These are phyloP conservation scores for Scaptomyza polygonia DNA, from an alignment of 2,888 invertebrate species.

Conservation along the genomic window DNA sequence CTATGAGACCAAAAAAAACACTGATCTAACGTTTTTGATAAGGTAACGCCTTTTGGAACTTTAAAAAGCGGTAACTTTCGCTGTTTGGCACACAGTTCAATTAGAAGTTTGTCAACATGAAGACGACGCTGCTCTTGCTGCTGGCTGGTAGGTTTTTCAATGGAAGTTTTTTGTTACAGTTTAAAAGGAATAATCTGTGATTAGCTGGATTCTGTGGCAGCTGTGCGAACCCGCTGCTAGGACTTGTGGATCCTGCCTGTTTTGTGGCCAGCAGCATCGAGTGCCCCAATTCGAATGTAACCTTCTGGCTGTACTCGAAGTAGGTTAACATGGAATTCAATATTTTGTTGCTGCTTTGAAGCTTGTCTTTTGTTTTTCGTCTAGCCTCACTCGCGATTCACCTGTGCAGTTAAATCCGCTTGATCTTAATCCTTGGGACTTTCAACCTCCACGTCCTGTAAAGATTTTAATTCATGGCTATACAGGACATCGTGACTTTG, in stretches of 20 bases:
- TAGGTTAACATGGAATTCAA: slow-evolving; percentile 69
- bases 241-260: slow-evolving; percentile 68
- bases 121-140: slow-evolving; percentile 37
- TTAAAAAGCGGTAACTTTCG: slow-evolving; percentile 65
- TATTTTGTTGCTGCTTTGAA: fast-evolving
- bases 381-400: slow-evolving; percentile 76
- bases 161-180: background rate
- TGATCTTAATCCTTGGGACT: slow-evolving; percentile 67
- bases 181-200: background rate
- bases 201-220: slow-evolving; percentile 26
- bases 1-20: slow-evolving; percentile 33
- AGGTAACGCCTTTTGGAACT: slow-evolving; percentile 9
- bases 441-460: slow-evolving; percentile 84
- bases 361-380: background rate
- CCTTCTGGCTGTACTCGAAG: slow-evolving; percentile 88
- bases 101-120: slow-evolving; percentile 50
- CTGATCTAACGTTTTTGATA: slow-evolving; percentile 44
- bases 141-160: slow-evolving; percentile 49
- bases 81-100: slow-evolving; percentile 46
- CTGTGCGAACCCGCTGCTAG: slow-evolving; percentile 60
- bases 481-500: slow-evolving; percentile 86
- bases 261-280: slow-evolving; percentile 38
- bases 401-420: slow-evolving; percentile 85
- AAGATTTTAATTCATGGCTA: slow-evolving; percentile 88
- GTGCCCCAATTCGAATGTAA: slow-evolving; percentile 87